Evolutionary conservation across 2,888 invertebrate species (phyloP), one percentile per base, ranked within the genome.

Genomic region (Cancer borealis): DNA sequence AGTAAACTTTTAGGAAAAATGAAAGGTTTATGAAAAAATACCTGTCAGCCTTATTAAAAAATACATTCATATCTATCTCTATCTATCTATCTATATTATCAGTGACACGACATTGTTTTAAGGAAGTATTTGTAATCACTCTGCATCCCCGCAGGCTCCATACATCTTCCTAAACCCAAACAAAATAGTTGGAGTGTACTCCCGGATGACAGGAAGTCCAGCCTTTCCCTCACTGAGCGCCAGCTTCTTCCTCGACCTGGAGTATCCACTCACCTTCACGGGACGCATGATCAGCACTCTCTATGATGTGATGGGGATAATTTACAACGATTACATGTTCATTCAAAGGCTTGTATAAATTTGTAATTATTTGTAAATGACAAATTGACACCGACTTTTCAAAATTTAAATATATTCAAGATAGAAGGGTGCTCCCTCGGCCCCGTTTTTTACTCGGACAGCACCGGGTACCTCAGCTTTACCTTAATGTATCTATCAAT

Each of bases 171-270:
- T 88, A 1, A 46, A 47, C 47, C 46, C 88, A n/a, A 88, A 88
- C n/a, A 49, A 47, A 26, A n/a, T 88, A 2, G 6, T 46, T 3
- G 47, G 47, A 3, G 26, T 17, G n/a, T 88, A 47, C 14, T 8
- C 17, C 12, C 10, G 0, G 30, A 3, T 47, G 21, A 6, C 88
- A 5, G 49, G 46, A 3, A 88, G 12, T 39, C 88, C 88, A 2
- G 47, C 21, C n/a, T 88, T 88, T 39, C 49, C 88, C 47, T 46
- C 88, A 5, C 88, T 88, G 6, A 46, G 14, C 88, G n/a, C 46
- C n/a, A 88, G 47, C 88, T 88, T n/a, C 47, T 46, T 88, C 46
- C 46, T 88, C n/a, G 88, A 88, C 47, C 88, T 88, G 21, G 47
- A 46, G 47, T 47, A 47, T 47, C 88, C 88, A 2, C 88, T 88